phyloP scores from a whole-genome alignment of 2,888 invertebrate genomes.

The Limnephilus rhombicus region DNA sequence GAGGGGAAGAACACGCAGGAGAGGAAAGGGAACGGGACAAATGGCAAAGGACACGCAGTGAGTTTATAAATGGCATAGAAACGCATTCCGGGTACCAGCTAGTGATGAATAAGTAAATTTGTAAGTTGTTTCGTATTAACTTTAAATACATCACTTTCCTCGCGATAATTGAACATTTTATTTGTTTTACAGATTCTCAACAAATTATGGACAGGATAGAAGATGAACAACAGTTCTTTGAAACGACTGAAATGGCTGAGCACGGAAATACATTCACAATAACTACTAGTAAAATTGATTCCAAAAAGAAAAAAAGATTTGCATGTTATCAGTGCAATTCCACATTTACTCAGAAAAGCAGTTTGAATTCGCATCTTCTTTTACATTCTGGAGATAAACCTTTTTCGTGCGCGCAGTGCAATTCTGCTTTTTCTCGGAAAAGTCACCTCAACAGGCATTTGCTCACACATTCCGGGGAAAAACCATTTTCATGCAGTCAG shows the following conservation, averaged over 20 bases:
- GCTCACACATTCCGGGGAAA: neutral
- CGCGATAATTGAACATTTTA: neutral
- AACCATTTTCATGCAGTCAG: constrained; percentile 11
- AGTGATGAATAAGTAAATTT: too few relatives aligned
- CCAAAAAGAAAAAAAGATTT: neutral
- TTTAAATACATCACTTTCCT: neutral
- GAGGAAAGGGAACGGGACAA: too few relatives aligned
- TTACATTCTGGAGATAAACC: neutral
- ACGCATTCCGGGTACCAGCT: too few relatives aligned
- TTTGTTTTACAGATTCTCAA: neutral
- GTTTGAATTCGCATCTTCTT: neutral
- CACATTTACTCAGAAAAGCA: constrained; percentile 6
- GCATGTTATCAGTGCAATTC: neutral
- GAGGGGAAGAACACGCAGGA: too few relatives aligned
- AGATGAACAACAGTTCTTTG: neutral
- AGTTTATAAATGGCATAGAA: too few relatives aligned
- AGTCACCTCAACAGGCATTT: neutral
- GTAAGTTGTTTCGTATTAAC: too few relatives aligned
- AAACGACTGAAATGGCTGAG: neutral
- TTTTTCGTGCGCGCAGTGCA: neutral
- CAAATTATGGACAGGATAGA: neutral
- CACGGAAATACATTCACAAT: neutral
- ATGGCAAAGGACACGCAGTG: too few relatives aligned
- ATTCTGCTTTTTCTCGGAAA: neutral
- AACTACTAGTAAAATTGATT: neutral